Conservation (phyloP, 2,113 vertebrate species). For the Gulo gulo region DNA sequence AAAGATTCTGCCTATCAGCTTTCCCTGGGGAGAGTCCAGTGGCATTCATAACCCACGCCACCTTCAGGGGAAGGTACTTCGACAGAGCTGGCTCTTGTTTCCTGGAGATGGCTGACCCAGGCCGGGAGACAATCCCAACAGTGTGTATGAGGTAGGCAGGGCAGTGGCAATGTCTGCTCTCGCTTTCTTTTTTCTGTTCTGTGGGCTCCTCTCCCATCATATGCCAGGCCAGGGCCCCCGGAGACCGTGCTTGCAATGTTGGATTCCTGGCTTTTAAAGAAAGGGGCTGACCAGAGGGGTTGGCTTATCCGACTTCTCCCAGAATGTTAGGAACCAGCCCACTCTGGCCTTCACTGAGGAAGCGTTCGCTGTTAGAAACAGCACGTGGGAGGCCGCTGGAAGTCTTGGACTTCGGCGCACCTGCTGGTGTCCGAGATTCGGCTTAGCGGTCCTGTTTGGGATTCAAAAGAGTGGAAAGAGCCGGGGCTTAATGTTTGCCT, state of each 20-base stretch:
- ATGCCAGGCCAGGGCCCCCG: neutral
- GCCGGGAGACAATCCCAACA: neutral
- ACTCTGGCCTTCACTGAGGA: neutral
- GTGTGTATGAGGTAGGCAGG: neutral
- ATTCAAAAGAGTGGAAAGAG: neutral
- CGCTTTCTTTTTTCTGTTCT: conserved; percentile 4
- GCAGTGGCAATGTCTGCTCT: neutral
- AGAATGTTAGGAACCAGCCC: neutral
- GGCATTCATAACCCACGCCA: neutral
- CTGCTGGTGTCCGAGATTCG: neutral
- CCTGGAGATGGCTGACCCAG: neutral
- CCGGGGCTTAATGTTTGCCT: neutral
- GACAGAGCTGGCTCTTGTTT: neutral
- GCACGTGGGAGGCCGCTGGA: neutral
- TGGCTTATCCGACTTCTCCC: conserved; percentile 4
- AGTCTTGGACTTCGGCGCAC: neutral
- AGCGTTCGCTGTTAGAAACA: neutral
- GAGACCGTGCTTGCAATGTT: conserved; percentile 20
- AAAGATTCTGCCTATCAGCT: neutral
- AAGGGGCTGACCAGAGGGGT: neutral
- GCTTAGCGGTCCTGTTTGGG: neutral
- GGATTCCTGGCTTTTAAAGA: conserved; percentile 33
- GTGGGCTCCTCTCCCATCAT: neutral
- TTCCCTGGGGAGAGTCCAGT: neutral
- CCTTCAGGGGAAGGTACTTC: neutral